A percentile compares a stretch with the other conserved stretches of the same genome.
These are phyloP conservation scores for Heliconius erato DNA, from an alignment of 2,888 invertebrate species.

Conservation along the genomic window DNA sequence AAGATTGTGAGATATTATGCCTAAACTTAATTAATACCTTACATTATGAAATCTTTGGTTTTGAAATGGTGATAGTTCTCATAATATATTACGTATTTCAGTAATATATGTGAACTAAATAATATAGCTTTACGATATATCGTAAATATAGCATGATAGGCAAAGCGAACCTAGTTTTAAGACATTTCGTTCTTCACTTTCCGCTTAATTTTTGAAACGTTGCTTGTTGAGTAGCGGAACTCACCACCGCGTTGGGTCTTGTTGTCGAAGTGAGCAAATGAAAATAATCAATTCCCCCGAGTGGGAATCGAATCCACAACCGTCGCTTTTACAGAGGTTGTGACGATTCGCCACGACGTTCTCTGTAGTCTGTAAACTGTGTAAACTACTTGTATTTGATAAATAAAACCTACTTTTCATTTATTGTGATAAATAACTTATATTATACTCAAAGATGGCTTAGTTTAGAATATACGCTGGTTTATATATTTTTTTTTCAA, in stretches of 20 bases:
- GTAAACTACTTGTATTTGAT: not conserved
- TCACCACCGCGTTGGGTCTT: not conserved
- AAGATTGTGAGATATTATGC: not conserved
- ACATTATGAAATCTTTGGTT: not conserved
- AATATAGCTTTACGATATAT: not conserved
- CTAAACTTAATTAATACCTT: slow-evolving; percentile 2
- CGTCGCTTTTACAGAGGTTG: not conserved
- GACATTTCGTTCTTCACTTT: not conserved
- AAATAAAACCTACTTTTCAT: not conserved
- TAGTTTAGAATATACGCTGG: not conserved
- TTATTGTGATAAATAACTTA: no score
- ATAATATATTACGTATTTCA: not conserved
- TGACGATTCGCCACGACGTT: no score
- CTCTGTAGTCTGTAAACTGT: no score
- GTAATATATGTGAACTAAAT: not conserved
- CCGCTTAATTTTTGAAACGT: not conserved
- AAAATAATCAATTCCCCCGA: not conserved
- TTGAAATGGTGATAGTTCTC: not conserved
- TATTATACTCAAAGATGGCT: no score
- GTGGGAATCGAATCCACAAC: not conserved
- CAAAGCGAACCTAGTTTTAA: not conserved
- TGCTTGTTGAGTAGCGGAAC: not conserved
- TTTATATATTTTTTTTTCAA: not conserved
- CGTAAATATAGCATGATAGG: not conserved
- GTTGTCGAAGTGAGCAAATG: not conserved